Evolutionary conservation across 2,888 invertebrate species (phyloP).

Genomic region (Polyploca ridens): DNA sequence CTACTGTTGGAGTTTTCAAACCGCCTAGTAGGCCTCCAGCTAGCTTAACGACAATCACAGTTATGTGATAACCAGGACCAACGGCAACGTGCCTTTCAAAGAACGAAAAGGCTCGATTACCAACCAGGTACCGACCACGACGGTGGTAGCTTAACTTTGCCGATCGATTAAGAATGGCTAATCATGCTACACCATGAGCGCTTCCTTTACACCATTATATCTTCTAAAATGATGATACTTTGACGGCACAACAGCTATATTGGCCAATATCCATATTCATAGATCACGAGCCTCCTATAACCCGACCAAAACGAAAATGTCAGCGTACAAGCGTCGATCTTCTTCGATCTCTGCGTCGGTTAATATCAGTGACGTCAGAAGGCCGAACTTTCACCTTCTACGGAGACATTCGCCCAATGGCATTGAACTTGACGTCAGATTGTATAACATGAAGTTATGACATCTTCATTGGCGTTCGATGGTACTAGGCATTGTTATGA

Average conservation of each 20-base stretch:
- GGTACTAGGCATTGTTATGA: slow-evolving; percentile 3
- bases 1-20: too few species aligned
- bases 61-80: too few species aligned
- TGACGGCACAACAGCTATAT: neutral
- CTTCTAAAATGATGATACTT: neutral
- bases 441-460: slow-evolving; percentile 43
- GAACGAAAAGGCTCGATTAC: too few species aligned
- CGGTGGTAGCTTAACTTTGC: too few species aligned
- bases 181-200: too few species aligned
- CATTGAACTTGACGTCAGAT: slow-evolving; percentile 68
- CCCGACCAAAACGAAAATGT: neutral
- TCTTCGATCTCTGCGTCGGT: slow-evolving; percentile 38
- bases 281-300: neutral
- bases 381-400: slow-evolving; percentile 68
- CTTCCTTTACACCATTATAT: neutral
- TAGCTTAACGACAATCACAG: too few species aligned
- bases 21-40: too few species aligned
- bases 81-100: too few species aligned
- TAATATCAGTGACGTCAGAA: slow-evolving; percentile 46
- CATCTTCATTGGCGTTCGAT: slow-evolving; percentile 24
- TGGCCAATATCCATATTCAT: neutral
- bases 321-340: neutral
- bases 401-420: slow-evolving; percentile 59
- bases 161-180: too few species aligned
- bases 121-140: too few species aligned